phyloP scores from a whole-genome alignment of 2,113 vertebrate species.

The Tachycineta bicolor region DNA sequence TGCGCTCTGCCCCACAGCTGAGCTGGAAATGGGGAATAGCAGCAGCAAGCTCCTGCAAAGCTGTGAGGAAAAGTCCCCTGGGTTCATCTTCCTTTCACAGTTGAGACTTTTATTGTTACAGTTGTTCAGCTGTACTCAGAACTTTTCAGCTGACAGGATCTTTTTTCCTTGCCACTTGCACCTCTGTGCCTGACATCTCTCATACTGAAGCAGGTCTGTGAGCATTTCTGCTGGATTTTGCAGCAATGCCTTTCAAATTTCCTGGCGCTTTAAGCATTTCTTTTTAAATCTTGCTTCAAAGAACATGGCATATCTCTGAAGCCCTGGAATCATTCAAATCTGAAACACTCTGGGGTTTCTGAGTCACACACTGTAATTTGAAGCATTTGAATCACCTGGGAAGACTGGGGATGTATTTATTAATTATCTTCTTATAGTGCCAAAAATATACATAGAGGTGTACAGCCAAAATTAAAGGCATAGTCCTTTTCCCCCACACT shows the following conservation, averaged over 20 bases:
- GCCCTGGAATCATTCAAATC: slow-evolving; percentile 46
- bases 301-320: slow-evolving; percentile 18
- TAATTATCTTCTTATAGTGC: slow-evolving; percentile 31
- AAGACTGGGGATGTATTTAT: slow-evolving; percentile 36
- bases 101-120: neutral
- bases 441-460: neutral
- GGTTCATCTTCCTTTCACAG: neutral
- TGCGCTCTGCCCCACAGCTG: fast-evolving
- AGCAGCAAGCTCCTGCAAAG: neutral
- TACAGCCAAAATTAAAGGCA: slow-evolving; percentile 8
- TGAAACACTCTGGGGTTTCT: slow-evolving; percentile 34
- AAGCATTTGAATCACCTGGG: slow-evolving; percentile 19
- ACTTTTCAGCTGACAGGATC: neutral
- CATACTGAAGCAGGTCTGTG: neutral
- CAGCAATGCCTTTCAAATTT: slow-evolving; percentile 38
- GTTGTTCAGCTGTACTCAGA: neutral
- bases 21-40: neutral
- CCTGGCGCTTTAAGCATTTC: slow-evolving; percentile 29
- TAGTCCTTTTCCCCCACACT: neutral
- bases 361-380: slow-evolving; percentile 21
- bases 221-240: slow-evolving; percentile 37
- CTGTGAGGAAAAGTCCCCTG: neutral
- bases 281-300: slow-evolving; percentile 56
- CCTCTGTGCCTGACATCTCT: neutral
- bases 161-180: neutral